Conservation (phyloP, 2,888 invertebrate species). For the Argyresthia albistria region DNA sequence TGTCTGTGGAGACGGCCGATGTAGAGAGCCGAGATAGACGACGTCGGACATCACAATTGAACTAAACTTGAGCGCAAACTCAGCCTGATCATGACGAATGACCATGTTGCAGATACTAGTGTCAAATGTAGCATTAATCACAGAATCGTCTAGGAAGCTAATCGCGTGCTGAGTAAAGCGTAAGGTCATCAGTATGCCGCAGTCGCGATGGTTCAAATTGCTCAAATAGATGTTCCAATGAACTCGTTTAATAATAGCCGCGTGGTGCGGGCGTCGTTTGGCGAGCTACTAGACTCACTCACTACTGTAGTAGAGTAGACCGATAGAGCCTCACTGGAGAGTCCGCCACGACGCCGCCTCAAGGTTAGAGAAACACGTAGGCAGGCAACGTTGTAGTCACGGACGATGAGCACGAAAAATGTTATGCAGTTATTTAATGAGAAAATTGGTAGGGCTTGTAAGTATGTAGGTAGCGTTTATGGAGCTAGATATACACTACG, state of each 20-base stretch:
- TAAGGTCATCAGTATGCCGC: slow-evolving; percentile 60
- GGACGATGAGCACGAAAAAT: no score
- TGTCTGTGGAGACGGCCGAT: slow-evolving; percentile 6
- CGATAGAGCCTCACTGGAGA: no score
- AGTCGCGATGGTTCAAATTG: slow-evolving; percentile 61
- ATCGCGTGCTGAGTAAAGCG: slow-evolving; percentile 32
- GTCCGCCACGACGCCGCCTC: no score
- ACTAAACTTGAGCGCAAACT: not conserved
- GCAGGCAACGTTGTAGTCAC: no score
- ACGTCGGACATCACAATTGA: no score
- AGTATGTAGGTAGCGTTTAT: no score
- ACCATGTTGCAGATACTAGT: no score
- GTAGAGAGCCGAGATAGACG: no score
- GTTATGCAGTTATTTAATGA: no score
- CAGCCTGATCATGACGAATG: not conserved
- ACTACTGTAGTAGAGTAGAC: not conserved
- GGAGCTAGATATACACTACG: no score
- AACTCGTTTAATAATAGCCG: slow-evolving; percentile 70
- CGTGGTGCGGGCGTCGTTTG: slow-evolving; percentile 38
- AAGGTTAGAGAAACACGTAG: not conserved
- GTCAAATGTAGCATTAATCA: not conserved
- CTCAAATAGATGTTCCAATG: slow-evolving; percentile 72
- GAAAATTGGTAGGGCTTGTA: no score
- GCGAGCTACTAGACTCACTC: slow-evolving; percentile 28
- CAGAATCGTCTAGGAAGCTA: not conserved